Conservation (phyloP, 1,140 invertebrate species). For the Brachystomella parvula region DNA sequence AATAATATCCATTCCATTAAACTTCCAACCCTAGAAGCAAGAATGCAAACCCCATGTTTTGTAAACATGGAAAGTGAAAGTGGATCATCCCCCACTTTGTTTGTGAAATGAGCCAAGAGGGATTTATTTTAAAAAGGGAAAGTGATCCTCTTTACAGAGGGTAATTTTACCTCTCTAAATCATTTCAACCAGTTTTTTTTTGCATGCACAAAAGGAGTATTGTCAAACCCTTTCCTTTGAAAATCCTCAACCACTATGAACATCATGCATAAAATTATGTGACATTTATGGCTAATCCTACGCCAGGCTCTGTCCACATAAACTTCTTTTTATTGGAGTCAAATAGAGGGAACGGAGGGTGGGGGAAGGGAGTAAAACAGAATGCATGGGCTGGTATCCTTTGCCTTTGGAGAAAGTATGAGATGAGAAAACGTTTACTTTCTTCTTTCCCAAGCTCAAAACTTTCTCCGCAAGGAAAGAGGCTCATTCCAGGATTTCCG, state of each 20-base stretch:
- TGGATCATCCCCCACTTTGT: too few relatives aligned
- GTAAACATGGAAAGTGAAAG: too few relatives aligned
- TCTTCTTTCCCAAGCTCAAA: too few relatives aligned
- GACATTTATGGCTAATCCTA: constrained; percentile 11
- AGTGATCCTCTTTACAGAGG: not conserved
- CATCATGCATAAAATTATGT: constrained; percentile 7
- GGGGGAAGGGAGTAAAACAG: too few relatives aligned
- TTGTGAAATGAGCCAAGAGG: not conserved
- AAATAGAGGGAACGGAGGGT: not conserved
- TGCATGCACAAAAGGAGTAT: not conserved
- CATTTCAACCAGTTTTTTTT: not conserved
- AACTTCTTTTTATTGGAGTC: constrained; percentile 9
- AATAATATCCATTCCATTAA: too few relatives aligned
- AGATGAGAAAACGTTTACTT: too few relatives aligned
- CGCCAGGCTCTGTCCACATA: constrained; percentile 7
- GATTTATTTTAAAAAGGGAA: not conserved
- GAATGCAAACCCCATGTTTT: too few relatives aligned
- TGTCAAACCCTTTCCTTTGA: not conserved
- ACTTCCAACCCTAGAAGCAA: too few relatives aligned
- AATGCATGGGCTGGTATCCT: too few relatives aligned
- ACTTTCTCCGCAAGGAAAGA: not conserved
- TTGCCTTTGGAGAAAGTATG: too few relatives aligned
- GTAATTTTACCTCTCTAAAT: constrained; percentile 5
- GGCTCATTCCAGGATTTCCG: not conserved
- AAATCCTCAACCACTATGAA: too few relatives aligned